These are phyloP conservation scores for Cecropterus lyciades DNA, from an alignment of 1,140 invertebrate genomes.

Conservation along the genomic window DNA sequence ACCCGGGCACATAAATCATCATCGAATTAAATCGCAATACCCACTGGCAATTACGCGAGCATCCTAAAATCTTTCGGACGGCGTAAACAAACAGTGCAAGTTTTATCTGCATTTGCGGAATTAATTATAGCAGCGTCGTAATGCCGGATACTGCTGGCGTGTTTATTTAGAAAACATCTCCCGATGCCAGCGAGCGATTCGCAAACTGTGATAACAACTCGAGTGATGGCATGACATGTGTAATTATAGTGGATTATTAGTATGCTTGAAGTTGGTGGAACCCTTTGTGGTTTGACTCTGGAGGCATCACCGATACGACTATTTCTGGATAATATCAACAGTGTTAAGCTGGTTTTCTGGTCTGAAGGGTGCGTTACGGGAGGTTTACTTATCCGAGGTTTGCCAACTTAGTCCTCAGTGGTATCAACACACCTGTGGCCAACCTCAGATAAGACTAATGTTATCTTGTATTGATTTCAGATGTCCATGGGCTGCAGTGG, in stretches of 20 bases:
- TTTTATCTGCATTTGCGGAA: conserved; percentile 40
- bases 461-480: too few species aligned
- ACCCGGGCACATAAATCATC: conserved; percentile 45
- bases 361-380: too few species aligned
- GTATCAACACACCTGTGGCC: too few species aligned
- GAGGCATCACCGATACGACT: too few species aligned
- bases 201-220: conserved; percentile 17
- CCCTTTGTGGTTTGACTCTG: too few species aligned
- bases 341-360: too few species aligned
- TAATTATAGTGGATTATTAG: not conserved
- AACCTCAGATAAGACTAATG: too few species aligned
- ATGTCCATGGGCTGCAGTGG: too few species aligned
- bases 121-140: conserved; percentile 51
- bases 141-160: conserved; percentile 47
- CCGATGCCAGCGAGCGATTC: conserved; percentile 30
- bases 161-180: conserved; percentile 54
- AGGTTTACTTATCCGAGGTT: too few species aligned
- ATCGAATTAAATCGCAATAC: conserved; percentile 43
- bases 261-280: too few species aligned
- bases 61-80: conserved; percentile 29
- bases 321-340: too few species aligned
- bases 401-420: too few species aligned
- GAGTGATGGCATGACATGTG: conserved; percentile 5
- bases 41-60: conserved; percentile 34
- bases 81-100: conserved; percentile 41